These are phyloP conservation scores for Copidosoma aretas DNA, from an alignment of 2,888 invertebrate species.

Conservation along the genomic window DNA sequence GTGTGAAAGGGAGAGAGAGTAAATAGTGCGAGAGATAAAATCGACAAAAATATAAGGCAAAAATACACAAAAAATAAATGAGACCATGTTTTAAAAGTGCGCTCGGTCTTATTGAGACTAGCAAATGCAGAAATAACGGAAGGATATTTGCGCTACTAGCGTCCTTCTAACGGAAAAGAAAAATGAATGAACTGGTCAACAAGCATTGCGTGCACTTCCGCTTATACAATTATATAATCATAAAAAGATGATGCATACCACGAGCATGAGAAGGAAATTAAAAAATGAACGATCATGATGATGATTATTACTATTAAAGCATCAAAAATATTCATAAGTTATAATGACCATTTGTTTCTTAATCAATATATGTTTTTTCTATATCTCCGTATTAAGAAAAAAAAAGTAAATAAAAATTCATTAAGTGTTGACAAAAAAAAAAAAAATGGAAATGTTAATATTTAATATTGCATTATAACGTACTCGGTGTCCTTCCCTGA, in stretches of 20 bases:
- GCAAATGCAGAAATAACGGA: too few species aligned
- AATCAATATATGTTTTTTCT: conserved; percentile 62
- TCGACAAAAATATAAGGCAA: conserved; percentile 38
- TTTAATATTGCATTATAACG: conserved; percentile 32
- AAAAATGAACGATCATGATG: conserved; percentile 53
- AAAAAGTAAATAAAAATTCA: conserved; percentile 58
- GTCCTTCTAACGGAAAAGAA: too few species aligned
- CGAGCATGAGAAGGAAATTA: conserved; percentile 43
- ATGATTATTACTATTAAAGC: conserved; percentile 60
- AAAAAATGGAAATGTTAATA: background rate
- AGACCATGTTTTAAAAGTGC: background rate
- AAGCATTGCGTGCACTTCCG: conserved; percentile 55
- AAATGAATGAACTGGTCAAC: conserved; percentile 37
- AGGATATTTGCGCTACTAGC: too few species aligned
- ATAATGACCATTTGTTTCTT: conserved; percentile 59
- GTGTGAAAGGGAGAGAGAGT: conserved; percentile 9
- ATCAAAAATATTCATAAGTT: conserved; percentile 62
- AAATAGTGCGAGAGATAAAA: conserved; percentile 29
- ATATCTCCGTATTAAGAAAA: conserved; percentile 60
- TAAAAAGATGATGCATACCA: conserved; percentile 60
- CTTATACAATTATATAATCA: conserved; percentile 62
- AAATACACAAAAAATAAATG: conserved; percentile 46
- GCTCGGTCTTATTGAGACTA: too few species aligned
- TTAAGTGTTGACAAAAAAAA: conserved; percentile 57
- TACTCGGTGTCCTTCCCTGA: conserved; percentile 32